Evolutionary conservation across 1,140 invertebrate species (phyloP).

Genomic region (Coelopa frigida): DNA sequence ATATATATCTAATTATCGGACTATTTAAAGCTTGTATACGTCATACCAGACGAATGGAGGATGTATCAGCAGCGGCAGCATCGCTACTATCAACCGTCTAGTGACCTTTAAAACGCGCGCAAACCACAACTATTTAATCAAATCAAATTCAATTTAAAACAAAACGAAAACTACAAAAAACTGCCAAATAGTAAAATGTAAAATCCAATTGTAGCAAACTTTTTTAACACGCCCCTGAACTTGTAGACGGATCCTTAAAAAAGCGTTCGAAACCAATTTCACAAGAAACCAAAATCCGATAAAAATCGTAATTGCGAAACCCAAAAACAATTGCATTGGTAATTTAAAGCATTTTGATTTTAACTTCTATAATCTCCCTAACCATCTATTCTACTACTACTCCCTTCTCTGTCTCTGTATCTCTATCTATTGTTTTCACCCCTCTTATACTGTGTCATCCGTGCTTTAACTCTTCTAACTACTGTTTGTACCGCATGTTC

Average conservation of each 20-base stretch:
- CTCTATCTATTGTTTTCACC: no score
- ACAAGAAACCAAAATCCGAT: no score
- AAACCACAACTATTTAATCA: slow-evolving; percentile 7
- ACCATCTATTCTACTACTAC: slow-evolving; percentile 6
- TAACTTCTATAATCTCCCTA: slow-evolving; percentile 3
- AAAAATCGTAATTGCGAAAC: no score
- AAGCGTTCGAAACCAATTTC: no score
- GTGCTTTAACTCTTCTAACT: no score
- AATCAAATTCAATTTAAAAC: slow-evolving; percentile 13
- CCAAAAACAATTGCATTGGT: slow-evolving; percentile 28
- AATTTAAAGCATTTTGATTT: slow-evolving; percentile 21
- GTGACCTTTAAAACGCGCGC: slow-evolving; percentile 28
- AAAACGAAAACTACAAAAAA: slow-evolving; percentile 12
- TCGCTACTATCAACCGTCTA: slow-evolving; percentile 44
- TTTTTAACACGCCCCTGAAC: no score
- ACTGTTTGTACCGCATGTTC: no score
- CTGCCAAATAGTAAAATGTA: not conserved
- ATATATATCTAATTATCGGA: not conserved
- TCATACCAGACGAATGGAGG: slow-evolving; percentile 44
- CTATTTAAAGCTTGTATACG: slow-evolving; percentile 43
- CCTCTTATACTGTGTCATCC: no score
- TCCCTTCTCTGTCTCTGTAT: slow-evolving; percentile 13
- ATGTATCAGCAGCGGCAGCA: slow-evolving; percentile 43
- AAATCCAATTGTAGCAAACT: no score
- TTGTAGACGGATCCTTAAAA: no score